These are phyloP conservation scores for Tetramorium bicarinatum DNA, from an alignment of 2,888 invertebrate genomes.

Conservation along the genomic window DNA sequence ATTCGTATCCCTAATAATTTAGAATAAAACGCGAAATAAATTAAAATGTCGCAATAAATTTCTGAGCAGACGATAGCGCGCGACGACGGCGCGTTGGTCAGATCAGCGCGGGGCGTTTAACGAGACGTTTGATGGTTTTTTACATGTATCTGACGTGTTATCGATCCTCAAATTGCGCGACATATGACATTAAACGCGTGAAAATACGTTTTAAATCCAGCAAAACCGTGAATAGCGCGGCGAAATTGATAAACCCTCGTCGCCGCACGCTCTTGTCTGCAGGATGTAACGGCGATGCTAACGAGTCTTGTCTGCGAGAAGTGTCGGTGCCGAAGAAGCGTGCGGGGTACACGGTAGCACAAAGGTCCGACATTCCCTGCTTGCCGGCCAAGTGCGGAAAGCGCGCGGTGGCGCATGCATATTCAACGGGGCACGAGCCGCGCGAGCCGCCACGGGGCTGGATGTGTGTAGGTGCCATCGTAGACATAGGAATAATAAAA, in stretches of 20 bases:
- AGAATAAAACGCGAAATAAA: too few species aligned
- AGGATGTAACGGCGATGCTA: slow-evolving; percentile 37
- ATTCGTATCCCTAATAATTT: too few species aligned
- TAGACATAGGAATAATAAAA: slow-evolving; percentile 82
- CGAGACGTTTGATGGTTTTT: not conserved
- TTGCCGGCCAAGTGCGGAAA: slow-evolving; percentile 68
- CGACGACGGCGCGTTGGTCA: not conserved
- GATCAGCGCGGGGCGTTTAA: not conserved
- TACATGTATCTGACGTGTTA: not conserved
- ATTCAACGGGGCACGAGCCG: slow-evolving; percentile 73
- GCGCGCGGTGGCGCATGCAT: slow-evolving; percentile 76
- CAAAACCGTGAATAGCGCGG: too few species aligned
- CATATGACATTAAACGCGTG: not conserved
- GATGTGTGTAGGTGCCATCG: slow-evolving; percentile 43
- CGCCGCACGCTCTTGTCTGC: slow-evolving; percentile 13
- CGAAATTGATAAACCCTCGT: slow-evolving; percentile 22
- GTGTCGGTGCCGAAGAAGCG: slow-evolving; percentile 35
- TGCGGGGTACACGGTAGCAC: slow-evolving; percentile 68
- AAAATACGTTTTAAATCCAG: slow-evolving; percentile 36
- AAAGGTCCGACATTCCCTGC: slow-evolving; percentile 72
- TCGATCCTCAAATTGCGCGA: not conserved
- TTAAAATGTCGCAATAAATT: too few species aligned
- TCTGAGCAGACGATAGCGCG: not conserved
- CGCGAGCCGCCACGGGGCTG: not conserved
- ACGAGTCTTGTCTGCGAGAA: slow-evolving; percentile 22